A percentile compares a stretch with the other conserved stretches of the same genome.
Evolutionary conservation across 2,797 vertebrate species (phyloP).

Genomic region (Tympanoctomys barrerae): DNA sequence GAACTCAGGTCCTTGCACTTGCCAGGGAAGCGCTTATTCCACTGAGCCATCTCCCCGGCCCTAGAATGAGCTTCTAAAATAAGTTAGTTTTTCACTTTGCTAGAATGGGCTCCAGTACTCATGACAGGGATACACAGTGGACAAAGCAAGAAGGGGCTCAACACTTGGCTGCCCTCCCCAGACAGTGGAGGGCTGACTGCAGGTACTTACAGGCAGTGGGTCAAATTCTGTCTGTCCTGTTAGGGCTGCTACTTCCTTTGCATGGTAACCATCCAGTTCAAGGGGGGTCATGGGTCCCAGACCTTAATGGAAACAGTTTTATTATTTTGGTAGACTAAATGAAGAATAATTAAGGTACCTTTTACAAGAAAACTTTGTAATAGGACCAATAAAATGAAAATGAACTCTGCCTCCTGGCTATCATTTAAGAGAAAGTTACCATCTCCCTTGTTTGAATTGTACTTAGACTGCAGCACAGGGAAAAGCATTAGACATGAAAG

Average conservation of each 20-base stretch:
- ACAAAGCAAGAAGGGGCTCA: conserved; percentile 21
- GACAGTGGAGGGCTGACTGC: conserved; percentile 57
- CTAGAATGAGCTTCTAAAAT: conserved; percentile 31
- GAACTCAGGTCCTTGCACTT: too few species aligned
- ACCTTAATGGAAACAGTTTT: conserved; percentile 86
- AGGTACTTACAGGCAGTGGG: conserved; percentile 85
- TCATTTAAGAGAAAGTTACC: neutral
- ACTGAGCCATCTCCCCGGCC: too few species aligned
- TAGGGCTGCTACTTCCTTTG: conserved; percentile 84
- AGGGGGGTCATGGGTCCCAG: conserved; percentile 86
- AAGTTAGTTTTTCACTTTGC: conserved; percentile 51
- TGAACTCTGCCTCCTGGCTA: conserved; percentile 26
- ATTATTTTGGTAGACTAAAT: conserved; percentile 73
- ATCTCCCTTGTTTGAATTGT: neutral
- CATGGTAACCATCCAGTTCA: conserved; percentile 87
- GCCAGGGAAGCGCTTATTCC: too few species aligned
- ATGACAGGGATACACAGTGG: conserved; percentile 21
- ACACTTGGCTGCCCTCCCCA: neutral
- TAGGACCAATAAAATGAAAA: conserved; percentile 68
- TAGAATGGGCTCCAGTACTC: neutral
- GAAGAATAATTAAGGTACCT: conserved; percentile 38
- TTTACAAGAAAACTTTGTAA: conserved; percentile 54
- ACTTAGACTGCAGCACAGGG: conserved; percentile 7
- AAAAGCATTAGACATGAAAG: neutral
- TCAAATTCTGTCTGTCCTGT: conserved; percentile 83